A percentile compares a stretch with the other conserved stretches of the same genome.
phyloP scores from a whole-genome alignment of 2,113 vertebrate genomes.

The Pao palembangensis region DNA sequence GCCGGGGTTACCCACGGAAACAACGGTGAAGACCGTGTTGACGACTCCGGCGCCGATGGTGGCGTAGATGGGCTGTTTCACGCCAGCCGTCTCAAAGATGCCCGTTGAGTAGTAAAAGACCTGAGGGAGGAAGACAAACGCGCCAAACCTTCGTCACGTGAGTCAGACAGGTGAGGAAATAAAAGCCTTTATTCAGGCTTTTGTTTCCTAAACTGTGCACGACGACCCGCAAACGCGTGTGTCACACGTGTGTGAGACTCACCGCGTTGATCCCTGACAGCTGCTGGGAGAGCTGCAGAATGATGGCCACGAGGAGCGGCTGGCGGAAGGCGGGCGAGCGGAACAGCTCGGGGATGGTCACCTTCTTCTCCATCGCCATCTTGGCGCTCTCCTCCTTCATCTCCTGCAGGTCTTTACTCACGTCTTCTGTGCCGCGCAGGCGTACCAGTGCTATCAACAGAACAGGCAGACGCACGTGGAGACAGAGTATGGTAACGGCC shows the following conservation, averaged over 20 bases:
- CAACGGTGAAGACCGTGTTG: slow-evolving; percentile 88
- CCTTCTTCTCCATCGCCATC: slow-evolving; percentile 88
- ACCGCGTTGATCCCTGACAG: slow-evolving; percentile 97
- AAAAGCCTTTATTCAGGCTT: too few relatives aligned
- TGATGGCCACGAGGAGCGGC: slow-evolving; percentile 85
- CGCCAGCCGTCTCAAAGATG: slow-evolving; percentile 86
- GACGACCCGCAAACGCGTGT: slow-evolving; percentile 1
- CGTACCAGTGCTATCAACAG: slow-evolving; percentile 78
- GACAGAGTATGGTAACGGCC: neutral
- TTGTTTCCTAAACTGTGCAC: too few relatives aligned
- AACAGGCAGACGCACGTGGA: neutral
- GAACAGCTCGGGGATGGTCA: slow-evolving; percentile 87
- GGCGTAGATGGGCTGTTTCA: slow-evolving; percentile 85
- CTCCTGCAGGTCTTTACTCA: slow-evolving; percentile 85
- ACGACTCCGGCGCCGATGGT: slow-evolving; percentile 93
- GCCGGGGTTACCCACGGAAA: slow-evolving; percentile 80
- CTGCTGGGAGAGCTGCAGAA: slow-evolving; percentile 95
- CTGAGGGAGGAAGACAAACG: slow-evolving; percentile 54
- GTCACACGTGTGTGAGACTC: slow-evolving; percentile 45
- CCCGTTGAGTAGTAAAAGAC: slow-evolving; percentile 96
- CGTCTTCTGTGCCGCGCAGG: slow-evolving; percentile 83
- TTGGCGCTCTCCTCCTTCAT: slow-evolving; percentile 93
- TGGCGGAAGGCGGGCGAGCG: slow-evolving; percentile 79
- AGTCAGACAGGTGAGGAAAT: too few relatives aligned
- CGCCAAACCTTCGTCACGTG: too few relatives aligned